Evolutionary conservation across 2,888 invertebrate genomes (phyloP).

Genomic region (Drosophila quasianomalipes): DNA sequence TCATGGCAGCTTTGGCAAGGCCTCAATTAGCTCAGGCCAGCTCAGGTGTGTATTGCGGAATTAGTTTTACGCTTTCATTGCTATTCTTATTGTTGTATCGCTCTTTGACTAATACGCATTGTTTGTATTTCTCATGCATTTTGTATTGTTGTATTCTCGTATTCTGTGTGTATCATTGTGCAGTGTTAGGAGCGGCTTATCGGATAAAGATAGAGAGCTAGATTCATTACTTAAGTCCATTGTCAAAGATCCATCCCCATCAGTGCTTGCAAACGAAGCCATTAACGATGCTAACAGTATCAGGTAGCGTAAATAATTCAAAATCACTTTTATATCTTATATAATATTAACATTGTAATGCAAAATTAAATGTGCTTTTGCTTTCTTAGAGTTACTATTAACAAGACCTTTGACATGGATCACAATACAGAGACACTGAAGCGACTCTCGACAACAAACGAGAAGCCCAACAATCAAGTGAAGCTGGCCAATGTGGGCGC

Average conservation of each 20-base stretch:
- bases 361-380: constrained; percentile 3
- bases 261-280: constrained; percentile 87
- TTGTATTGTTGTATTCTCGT: constrained; percentile 49
- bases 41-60: constrained; percentile 79
- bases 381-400: constrained; percentile 84
- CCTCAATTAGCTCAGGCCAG: constrained; percentile 85
- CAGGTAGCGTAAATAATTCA: constrained; percentile 83
- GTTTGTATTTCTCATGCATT: constrained; percentile 63
- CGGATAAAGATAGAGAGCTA: constrained; percentile 88
- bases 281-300: constrained; percentile 87
- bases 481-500: constrained; percentile 88
- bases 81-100: constrained; percentile 40
- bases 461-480: constrained; percentile 90
- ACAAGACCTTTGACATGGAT: constrained; percentile 86
- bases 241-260: constrained; percentile 89
- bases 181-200: constrained; percentile 86
- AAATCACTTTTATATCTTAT: background rate
- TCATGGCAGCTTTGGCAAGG: constrained; percentile 86
- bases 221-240: constrained; percentile 92
- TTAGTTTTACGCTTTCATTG: constrained; percentile 23
- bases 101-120: constrained; percentile 65
- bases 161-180: constrained; percentile 61
- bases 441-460: constrained; percentile 87
- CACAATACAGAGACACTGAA: constrained; percentile 89
- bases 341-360: background rate